Evolutionary conservation across 2,113 vertebrate genomes (phyloP).

Genomic region (Chaetodon trifascialis): DNA sequence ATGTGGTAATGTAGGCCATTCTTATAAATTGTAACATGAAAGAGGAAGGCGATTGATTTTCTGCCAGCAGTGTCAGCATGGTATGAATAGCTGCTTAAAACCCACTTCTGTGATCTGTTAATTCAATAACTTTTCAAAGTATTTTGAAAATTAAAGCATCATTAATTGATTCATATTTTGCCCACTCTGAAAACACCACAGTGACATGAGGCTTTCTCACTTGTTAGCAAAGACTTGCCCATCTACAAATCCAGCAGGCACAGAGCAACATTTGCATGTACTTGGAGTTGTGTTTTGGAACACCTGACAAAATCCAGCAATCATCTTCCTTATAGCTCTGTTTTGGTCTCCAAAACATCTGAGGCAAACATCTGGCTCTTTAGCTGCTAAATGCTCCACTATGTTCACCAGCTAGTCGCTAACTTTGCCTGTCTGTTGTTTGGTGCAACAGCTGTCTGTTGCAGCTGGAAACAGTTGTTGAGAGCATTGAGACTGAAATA

Average conservation of each 20-base stretch:
- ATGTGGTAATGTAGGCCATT: no score
- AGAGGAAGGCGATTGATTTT: no score
- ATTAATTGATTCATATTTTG: background rate
- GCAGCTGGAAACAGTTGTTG: background rate
- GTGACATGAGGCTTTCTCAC: background rate
- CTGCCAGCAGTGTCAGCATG: background rate
- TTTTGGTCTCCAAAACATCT: no score
- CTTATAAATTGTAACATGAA: background rate
- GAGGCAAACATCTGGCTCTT: background rate
- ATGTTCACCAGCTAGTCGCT: background rate
- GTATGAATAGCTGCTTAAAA: background rate
- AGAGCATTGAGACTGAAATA: background rate
- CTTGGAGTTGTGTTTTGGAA: no score
- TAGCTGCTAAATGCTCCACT: background rate
- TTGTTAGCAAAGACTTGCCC: background rate
- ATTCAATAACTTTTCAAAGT: background rate
- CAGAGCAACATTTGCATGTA: no score
- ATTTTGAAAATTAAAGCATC: background rate
- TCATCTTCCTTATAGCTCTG: no score
- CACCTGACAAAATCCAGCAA: no score
- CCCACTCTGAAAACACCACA: background rate
- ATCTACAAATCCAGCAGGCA: no score
- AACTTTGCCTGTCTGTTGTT: background rate
- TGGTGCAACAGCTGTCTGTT: background rate
- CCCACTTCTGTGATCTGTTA: background rate